A percentile compares a stretch with the other conserved stretches of the same genome.
phyloP scores from a whole-genome alignment of 2,797 vertebrate species.

The Acanthurus leucopareius region DNA sequence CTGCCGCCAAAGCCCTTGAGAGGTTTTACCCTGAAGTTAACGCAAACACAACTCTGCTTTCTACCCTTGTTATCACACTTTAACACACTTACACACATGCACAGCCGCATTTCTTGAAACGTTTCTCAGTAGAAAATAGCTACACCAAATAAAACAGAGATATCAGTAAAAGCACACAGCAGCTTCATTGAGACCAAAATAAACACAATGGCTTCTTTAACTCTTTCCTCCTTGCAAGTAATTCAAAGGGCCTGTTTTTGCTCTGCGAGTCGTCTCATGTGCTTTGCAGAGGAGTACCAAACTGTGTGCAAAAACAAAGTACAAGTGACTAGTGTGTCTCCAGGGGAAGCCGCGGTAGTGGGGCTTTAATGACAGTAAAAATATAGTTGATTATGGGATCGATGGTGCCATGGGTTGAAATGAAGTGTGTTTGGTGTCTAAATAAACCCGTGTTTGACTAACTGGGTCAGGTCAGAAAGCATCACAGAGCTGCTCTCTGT shows the following conservation, averaged over 20 bases:
- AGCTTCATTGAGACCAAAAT: constrained; percentile 68
- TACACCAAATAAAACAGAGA: too few species aligned
- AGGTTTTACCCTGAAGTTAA: constrained; percentile 18
- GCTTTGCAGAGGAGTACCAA: constrained; percentile 2
- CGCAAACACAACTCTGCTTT: constrained; percentile 49
- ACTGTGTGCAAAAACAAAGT: constrained; percentile 14
- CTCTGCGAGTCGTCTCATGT: constrained; percentile 36
- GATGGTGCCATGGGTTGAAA: constrained; percentile 23
- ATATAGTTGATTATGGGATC: constrained; percentile 32
- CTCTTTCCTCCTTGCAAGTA: constrained; percentile 53
- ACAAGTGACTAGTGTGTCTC: constrained; percentile 44
- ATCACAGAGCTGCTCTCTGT: constrained; percentile 62
- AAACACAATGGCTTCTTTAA: constrained; percentile 70
- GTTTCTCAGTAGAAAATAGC: constrained; percentile 28
- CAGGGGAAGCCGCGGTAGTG: background rate
- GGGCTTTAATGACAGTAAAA: constrained; percentile 56
- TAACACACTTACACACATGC: constrained; percentile 21
- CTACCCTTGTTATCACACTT: constrained; percentile 34
- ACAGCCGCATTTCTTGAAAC: constrained; percentile 14
- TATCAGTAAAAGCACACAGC: background rate
- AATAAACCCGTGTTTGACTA: constrained; percentile 76
- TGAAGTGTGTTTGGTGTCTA: constrained; percentile 68
- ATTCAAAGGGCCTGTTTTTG: constrained; percentile 65
- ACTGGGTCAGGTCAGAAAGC: constrained; percentile 72
- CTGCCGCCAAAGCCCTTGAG: constrained; percentile 22